A percentile compares a stretch with the other conserved stretches of the same genome.
Evolutionary conservation across 2,113 vertebrate species (phyloP).

Genomic region (Lophius piscatorius): DNA sequence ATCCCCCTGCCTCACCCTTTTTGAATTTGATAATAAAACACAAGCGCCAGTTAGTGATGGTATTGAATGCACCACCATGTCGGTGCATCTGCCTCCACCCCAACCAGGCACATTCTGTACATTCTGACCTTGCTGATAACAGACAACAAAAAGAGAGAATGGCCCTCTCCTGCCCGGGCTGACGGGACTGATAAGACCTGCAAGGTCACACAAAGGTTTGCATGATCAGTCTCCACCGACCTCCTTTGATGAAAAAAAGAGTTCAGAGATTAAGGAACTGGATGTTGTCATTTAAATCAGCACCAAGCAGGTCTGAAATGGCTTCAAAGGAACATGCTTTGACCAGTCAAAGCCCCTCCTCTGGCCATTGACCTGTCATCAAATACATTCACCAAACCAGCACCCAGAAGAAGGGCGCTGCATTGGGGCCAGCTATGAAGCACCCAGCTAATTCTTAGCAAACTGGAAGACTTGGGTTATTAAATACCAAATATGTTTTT

Average conservation of each 20-base stretch:
- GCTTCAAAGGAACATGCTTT: background rate
- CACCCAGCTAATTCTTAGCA: too few species aligned
- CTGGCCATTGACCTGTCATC: too few species aligned
- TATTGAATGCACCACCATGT: background rate
- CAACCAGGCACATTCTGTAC: constrained; percentile 1
- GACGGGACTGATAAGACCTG: constrained; percentile 12
- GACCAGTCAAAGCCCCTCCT: background rate
- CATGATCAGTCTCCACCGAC: background rate
- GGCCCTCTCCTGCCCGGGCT: constrained; percentile 8
- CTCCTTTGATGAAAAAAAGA: background rate
- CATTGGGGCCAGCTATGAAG: too few species aligned
- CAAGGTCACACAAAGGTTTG: constrained; percentile 15
- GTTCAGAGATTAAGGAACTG: constrained; percentile 2
- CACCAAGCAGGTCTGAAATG: too few species aligned
- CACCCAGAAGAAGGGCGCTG: too few species aligned
- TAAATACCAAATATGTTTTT: too few species aligned
- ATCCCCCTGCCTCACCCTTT: background rate
- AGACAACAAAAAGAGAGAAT: constrained; percentile 1
- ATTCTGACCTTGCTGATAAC: constrained; percentile 24
- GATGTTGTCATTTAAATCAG: background rate
- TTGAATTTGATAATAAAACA: constrained; percentile 13
- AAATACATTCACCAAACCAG: too few species aligned
- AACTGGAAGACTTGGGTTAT: too few species aligned
- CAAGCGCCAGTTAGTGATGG: background rate
- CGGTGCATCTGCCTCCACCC: constrained; percentile 6